Evolutionary conservation across 1,140 invertebrate species (phyloP).

Genomic region (Mya arenaria): DNA sequence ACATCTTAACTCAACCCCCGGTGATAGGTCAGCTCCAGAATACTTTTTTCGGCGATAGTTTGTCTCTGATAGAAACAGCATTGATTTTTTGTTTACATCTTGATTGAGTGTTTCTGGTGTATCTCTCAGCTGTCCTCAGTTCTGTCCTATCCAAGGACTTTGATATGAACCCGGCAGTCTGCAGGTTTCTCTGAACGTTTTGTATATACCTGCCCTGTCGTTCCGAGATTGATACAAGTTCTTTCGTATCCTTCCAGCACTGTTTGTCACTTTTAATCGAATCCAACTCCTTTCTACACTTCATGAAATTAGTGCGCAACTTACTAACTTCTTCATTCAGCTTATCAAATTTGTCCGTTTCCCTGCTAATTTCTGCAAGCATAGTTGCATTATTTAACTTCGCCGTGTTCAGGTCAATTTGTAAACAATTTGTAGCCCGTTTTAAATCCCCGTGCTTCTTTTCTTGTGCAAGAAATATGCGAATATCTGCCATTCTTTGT

Average conservation of each 20-base stretch:
- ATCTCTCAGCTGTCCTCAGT: neutral
- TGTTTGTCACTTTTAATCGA: too few relatives aligned
- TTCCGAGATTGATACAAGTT: too few relatives aligned
- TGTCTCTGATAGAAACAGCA: slow-evolving; percentile 26
- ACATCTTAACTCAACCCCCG: too few relatives aligned
- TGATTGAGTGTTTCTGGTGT: neutral
- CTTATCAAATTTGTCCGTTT: slow-evolving; percentile 5
- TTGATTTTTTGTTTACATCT: neutral
- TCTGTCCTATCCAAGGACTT: too few relatives aligned
- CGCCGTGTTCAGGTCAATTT: neutral
- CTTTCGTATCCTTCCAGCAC: too few relatives aligned
- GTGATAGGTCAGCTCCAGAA: too few relatives aligned
- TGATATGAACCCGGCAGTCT: too few relatives aligned
- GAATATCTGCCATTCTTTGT: neutral
- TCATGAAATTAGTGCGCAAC: too few relatives aligned
- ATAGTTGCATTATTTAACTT: slow-evolving; percentile 5
- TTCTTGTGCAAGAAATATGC: neutral
- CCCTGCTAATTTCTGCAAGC: neutral
- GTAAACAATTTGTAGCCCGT: neutral
- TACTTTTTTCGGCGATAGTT: slow-evolving; percentile 28
- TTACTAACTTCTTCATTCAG: slow-evolving; percentile 13
- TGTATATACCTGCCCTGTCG: neutral
- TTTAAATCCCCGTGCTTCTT: slow-evolving; percentile 1
- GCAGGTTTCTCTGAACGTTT: slow-evolving; percentile 16
- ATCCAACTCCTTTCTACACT: too few relatives aligned